Conservation (phyloP, 2,888 invertebrate species). For the Scrobipalpa atriplicella region DNA sequence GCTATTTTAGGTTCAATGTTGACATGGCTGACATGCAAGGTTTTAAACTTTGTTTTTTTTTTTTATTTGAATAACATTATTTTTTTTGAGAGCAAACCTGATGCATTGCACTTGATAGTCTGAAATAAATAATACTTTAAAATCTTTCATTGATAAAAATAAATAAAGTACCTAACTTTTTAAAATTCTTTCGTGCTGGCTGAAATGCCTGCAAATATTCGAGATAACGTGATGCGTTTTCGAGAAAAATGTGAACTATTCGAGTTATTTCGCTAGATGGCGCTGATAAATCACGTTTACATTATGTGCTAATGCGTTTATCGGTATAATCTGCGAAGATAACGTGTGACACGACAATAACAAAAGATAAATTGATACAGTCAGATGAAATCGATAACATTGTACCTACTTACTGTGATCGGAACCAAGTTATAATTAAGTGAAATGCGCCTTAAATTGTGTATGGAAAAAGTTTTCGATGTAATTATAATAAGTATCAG, state of each 20-base stretch:
- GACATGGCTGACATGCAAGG: no score
- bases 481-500: no score
- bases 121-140: no score
- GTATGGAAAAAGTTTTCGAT: no score
- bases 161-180: no score
- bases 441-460: neutral
- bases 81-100: no score
- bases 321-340: neutral
- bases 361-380: neutral
- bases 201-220: neutral
- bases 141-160: no score
- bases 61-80: no score
- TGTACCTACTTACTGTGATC: conserved; percentile 6
- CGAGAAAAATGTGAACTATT: neutral
- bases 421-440: neutral
- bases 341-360: neutral
- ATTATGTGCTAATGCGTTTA: neutral
- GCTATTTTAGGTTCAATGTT: no score
- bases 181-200: neutral
- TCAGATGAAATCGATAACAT: conserved; percentile 1
- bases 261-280: neutral
- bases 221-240: neutral
- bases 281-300: neutral
- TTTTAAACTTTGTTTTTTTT: no score
- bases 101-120: no score